Conservation (phyloP, 2,113 vertebrate species). For the Seriola rivoliana region DNA sequence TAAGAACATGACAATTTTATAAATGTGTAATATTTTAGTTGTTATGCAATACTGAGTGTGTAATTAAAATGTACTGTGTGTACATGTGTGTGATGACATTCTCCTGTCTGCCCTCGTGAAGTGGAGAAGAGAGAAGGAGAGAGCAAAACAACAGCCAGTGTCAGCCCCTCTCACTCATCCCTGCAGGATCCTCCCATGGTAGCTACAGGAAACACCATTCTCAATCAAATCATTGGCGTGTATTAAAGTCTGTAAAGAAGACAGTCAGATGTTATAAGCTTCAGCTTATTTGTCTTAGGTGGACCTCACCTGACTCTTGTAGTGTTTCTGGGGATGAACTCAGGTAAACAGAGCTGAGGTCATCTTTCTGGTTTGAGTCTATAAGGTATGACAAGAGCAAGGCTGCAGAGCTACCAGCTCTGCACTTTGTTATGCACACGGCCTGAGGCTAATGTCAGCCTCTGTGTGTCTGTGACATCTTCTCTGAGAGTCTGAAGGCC, state of each 20-base stretch:
- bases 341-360: neutral
- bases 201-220: no score
- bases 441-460: slow-evolving; percentile 17
- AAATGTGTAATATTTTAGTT: no score
- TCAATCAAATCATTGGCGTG: neutral
- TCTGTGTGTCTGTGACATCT: slow-evolving; percentile 9
- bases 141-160: no score
- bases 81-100: no score
- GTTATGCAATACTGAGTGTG: no score
- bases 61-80: no score
- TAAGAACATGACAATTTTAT: no score
- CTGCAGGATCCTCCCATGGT: no score
- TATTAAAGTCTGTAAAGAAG: neutral
- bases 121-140: no score
- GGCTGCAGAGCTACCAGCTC: neutral
- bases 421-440: slow-evolving; percentile 6
- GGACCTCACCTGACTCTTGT: neutral
- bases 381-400: slow-evolving; percentile 26
- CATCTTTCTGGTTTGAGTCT: neutral
- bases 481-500: slow-evolving; percentile 18
- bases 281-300: neutral
- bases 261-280: slow-evolving; percentile 3
- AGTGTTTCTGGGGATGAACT: neutral
- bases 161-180: no score
- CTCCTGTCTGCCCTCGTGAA: no score